These are phyloP conservation scores for Apodemus agrarius DNA, from an alignment of 2,797 vertebrate species.

Conservation along the genomic window DNA sequence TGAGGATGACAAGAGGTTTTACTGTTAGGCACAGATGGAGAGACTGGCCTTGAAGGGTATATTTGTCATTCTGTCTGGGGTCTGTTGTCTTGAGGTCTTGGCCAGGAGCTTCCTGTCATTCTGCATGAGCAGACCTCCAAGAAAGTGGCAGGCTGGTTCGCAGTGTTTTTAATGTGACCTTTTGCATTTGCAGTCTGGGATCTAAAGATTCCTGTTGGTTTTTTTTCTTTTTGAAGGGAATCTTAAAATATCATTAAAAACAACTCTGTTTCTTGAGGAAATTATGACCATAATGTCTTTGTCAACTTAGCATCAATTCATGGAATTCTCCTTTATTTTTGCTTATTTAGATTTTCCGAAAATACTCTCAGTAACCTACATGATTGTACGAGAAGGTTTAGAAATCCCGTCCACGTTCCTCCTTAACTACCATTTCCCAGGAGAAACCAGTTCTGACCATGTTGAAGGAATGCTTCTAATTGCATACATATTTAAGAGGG, in stretches of 20 bases:
- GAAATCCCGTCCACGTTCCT: not conserved
- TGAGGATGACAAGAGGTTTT: not conserved
- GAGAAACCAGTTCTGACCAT: conserved; percentile 14
- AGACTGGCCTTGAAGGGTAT: not conserved
- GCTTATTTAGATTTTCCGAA: conserved; percentile 9
- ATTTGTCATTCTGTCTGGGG: not conserved
- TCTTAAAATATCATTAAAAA: not conserved
- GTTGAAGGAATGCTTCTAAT: conserved; percentile 7
- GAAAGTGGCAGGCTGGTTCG: not conserved
- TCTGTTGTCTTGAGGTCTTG: not conserved
- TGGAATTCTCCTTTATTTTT: not conserved
- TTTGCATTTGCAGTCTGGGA: conserved; percentile 7
- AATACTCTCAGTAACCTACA: conserved; percentile 36
- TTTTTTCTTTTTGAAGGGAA: not conserved
- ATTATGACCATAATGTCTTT: not conserved
- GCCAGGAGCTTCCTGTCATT: not conserved
- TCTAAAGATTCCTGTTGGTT: not conserved
- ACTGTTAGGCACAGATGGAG: not conserved
- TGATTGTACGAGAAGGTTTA: not conserved
- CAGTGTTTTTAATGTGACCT: not conserved
- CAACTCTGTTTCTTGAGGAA: not conserved
- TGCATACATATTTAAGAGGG: not conserved
- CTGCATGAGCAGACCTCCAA: too few species aligned
- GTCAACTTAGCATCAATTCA: not conserved
- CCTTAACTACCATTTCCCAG: not conserved